Evolutionary conservation across 2,797 vertebrate genomes (phyloP).

Genomic region (Steatocranus sp.): DNA sequence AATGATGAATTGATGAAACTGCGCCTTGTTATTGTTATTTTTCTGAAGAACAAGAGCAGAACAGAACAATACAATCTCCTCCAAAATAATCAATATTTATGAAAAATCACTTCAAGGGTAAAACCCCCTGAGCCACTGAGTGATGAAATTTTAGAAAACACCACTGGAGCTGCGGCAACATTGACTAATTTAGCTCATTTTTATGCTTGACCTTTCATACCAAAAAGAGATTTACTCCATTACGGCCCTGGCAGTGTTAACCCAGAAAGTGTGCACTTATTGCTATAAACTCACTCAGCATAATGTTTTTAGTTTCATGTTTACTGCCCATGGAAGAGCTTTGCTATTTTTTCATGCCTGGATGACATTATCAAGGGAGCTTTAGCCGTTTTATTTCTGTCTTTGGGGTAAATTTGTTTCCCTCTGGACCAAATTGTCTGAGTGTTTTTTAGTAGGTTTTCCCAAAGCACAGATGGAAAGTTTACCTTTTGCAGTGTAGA

Average conservation of each 20-base stretch:
- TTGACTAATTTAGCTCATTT: conserved; percentile 5
- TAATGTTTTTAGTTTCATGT: not conserved
- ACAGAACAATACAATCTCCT: not conserved
- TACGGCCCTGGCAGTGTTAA: not conserved
- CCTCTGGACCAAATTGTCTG: not conserved
- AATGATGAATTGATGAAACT: not conserved
- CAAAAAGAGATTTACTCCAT: conserved; percentile 1
- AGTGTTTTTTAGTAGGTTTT: not conserved
- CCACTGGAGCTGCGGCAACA: not conserved
- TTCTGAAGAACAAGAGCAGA: not conserved
- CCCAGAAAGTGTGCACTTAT: not conserved
- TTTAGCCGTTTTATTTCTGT: not conserved
- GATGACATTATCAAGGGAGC: not conserved
- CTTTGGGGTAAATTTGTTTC: not conserved
- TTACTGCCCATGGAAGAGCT: not conserved
- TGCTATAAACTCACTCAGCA: conserved; percentile 1
- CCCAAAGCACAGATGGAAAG: not conserved
- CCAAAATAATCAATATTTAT: conserved; percentile 1
- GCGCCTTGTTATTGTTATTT: not conserved
- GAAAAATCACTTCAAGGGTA: not conserved
- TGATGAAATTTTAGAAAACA: not conserved
- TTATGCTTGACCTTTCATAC: conserved; percentile 41
- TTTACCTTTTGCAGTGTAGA: not conserved
- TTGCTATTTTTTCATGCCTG: not conserved
- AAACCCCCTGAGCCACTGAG: not conserved